Percentiles rank a stretch among this genome's conserved stretches.
Conservation (phyloP, 1,140 invertebrate species). For the Pinna nobilis region DNA sequence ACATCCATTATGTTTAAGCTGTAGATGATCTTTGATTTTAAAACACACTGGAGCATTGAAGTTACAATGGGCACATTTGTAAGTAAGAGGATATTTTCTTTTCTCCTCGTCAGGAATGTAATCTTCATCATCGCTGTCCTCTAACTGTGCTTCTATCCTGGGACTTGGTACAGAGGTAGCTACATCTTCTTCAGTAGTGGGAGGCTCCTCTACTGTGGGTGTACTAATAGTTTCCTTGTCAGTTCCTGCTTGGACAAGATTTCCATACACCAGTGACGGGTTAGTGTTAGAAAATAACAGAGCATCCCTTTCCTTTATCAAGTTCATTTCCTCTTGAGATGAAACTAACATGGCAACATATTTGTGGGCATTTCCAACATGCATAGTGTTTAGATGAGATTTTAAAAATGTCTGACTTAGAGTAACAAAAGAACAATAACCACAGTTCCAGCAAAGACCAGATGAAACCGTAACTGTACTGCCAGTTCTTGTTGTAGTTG, state of each 20-base stretch:
- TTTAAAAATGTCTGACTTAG: constrained; percentile 62
- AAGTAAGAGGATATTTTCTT: constrained; percentile 50
- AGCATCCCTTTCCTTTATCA: constrained; percentile 50
- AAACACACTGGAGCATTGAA: constrained; percentile 52
- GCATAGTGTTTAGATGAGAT: constrained; percentile 57
- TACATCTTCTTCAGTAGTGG: background rate
- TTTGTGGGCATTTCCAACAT: constrained; percentile 59
- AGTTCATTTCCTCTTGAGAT: constrained; percentile 51
- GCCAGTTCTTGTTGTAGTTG: constrained; percentile 19
- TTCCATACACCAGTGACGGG: constrained; percentile 25
- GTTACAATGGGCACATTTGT: constrained; percentile 64
- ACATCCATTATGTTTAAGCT: constrained; percentile 53
- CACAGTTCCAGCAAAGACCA: constrained; percentile 67
- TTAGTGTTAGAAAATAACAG: constrained; percentile 32
- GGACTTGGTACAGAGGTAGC: background rate
- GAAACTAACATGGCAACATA: constrained; percentile 65
- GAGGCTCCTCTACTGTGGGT: background rate
- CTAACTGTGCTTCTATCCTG: background rate
- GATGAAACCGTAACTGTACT: constrained; percentile 47
- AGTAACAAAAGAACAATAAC: constrained; percentile 66
- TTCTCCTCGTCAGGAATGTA: constrained; percentile 45
- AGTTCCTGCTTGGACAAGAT: constrained; percentile 2
- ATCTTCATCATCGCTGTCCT: constrained; percentile 40
- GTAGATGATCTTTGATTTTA: constrained; percentile 44
- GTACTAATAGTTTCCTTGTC: background rate